Evolutionary conservation across 2,797 vertebrate genomes (phyloP).

Genomic region (Nyctibius grandis): DNA sequence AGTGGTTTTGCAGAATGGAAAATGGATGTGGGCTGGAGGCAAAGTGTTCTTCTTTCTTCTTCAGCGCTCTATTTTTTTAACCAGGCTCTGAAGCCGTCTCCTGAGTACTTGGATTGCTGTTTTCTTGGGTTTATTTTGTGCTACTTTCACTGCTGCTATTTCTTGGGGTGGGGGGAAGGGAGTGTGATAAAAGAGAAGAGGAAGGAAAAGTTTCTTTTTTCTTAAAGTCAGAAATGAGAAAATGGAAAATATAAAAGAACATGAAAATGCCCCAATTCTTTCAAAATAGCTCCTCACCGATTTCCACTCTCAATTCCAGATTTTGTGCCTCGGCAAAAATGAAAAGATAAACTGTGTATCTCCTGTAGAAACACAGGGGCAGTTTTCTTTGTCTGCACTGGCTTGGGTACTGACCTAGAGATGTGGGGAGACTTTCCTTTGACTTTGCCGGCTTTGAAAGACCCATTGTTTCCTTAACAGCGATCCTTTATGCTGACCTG

Average conservation of each 20-base stretch:
- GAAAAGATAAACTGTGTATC: neutral
- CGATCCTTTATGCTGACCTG: neutral
- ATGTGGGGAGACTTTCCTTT: neutral
- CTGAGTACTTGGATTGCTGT: neutral
- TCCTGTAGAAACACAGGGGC: neutral
- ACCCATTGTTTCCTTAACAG: neutral
- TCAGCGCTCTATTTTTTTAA: neutral
- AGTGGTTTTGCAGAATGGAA: neutral
- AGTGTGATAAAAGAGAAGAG: neutral
- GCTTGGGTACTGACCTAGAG: neutral
- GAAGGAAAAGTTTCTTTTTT: neutral
- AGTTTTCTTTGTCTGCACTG: neutral
- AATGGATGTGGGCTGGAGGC: neutral
- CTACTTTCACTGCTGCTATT: neutral
- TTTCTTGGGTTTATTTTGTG: neutral
- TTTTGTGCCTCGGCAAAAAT: neutral
- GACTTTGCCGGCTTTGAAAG: neutral
- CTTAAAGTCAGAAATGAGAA: neutral
- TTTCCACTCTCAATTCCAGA: neutral
- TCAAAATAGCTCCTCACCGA: neutral
- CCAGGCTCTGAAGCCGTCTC: neutral
- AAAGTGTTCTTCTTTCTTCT: neutral
- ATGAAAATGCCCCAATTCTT: slow-evolving; percentile 25
- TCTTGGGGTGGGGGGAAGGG: no score
- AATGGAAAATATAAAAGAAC: neutral